phyloP scores from a whole-genome alignment of 2,888 invertebrate species.

The Drosophila robusta region DNA sequence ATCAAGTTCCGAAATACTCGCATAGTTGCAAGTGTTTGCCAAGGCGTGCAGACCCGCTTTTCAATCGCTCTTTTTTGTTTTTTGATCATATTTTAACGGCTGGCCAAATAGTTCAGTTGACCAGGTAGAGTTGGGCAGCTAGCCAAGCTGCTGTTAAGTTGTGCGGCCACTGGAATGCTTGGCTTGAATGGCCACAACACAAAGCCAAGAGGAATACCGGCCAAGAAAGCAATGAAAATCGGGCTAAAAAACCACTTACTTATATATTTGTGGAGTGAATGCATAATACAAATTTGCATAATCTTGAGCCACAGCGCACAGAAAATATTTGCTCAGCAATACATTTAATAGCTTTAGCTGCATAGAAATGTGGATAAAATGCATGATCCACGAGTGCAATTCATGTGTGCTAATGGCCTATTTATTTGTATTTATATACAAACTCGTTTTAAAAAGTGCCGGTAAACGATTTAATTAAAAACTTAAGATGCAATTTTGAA shows the following conservation, averaged over 20 bases:
- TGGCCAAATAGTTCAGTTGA: slow-evolving; percentile 75
- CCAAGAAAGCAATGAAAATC: slow-evolving; percentile 55
- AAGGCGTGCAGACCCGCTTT: slow-evolving; percentile 44
- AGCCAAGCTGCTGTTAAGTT: slow-evolving; percentile 53
- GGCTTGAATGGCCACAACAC: slow-evolving; percentile 63
- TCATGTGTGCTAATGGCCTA: not conserved
- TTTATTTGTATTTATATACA: not conserved
- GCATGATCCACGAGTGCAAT: not conserved
- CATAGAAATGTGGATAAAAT: not conserved
- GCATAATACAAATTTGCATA: slow-evolving; percentile 49
- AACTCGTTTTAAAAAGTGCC: no score
- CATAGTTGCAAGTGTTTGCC: slow-evolving; percentile 49
- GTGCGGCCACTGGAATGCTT: slow-evolving; percentile 66
- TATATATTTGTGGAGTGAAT: slow-evolving; percentile 32
- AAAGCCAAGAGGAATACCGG: slow-evolving; percentile 36
- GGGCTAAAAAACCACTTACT: slow-evolving; percentile 19
- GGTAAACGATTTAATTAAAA: no score
- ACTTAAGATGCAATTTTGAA: no score
- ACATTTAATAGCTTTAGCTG: not conserved
- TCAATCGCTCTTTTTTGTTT: slow-evolving; percentile 22
- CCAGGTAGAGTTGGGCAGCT: slow-evolving; percentile 70
- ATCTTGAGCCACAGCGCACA: slow-evolving; percentile 1
- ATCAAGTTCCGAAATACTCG: slow-evolving; percentile 67
- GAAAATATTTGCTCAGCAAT: slow-evolving; percentile 2
- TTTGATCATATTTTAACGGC: slow-evolving; percentile 24